These are phyloP conservation scores for Neogale vison DNA, from an alignment of 2,113 vertebrate species.

Conservation along the genomic window DNA sequence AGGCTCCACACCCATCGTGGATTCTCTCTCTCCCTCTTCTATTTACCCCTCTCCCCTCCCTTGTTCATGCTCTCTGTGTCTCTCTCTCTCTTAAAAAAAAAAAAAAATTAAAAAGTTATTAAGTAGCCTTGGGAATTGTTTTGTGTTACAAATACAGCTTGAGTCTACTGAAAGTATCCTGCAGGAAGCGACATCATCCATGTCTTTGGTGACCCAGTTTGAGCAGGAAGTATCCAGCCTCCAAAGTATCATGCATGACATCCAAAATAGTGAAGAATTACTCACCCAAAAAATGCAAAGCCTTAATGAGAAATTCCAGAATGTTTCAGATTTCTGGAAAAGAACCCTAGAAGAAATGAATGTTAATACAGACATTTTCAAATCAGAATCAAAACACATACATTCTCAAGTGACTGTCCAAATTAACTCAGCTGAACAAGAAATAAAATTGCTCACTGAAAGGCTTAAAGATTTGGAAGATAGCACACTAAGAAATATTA, in stretches of 20 bases:
- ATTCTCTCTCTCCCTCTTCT: background rate
- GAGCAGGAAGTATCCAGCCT: conserved; percentile 88
- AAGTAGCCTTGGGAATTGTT: conserved; percentile 86
- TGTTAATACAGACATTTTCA: conserved; percentile 85
- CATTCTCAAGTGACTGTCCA: conserved; percentile 87
- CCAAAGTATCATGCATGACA: conserved; percentile 80
- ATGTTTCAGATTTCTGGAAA: conserved; percentile 89
- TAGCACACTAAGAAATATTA: conserved; percentile 91
- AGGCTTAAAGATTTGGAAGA: conserved; percentile 92
- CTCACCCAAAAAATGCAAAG: conserved; percentile 86
- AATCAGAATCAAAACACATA: conserved; percentile 87
- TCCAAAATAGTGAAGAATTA: conserved; percentile 86
- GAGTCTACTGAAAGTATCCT: conserved; percentile 89
- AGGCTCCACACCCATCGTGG: background rate
- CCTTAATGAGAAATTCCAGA: conserved; percentile 89
- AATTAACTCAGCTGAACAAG: conserved; percentile 91
- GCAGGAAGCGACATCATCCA: conserved; percentile 84
- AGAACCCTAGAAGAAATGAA: conserved; percentile 85
- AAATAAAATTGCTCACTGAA: conserved; percentile 86
- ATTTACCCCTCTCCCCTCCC: background rate
- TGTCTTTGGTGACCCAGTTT: conserved; percentile 86
- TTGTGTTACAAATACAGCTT: conserved; percentile 97
- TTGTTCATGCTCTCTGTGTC: background rate
- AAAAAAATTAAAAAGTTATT: conserved; percentile 25
- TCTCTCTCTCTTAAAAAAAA: background rate